Base-by-base conservation (phyloP, 2,888 invertebrate genomes). In the Andricus quercusramuli region DNA sequence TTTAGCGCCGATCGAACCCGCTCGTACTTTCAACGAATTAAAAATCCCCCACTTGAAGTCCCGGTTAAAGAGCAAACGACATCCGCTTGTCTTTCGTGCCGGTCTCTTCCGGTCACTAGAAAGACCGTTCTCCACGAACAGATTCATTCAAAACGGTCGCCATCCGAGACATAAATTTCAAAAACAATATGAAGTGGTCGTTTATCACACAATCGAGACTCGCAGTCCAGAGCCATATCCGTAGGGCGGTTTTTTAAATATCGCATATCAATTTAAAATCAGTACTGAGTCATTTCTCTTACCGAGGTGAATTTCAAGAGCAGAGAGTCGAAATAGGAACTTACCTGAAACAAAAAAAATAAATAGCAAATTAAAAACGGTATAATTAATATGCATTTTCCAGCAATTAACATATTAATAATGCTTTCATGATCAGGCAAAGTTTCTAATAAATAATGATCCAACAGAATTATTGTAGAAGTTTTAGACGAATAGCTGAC, bases 21-120 rank as follows among this genome's bases (percentile, higher is more conserved):
- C 51, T 77, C 78, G 51, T 79, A 80, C 79, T 79, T 78, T 80
- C 79, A 70, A 65, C 79, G 80, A 81, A 81, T 81, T 76, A 77
- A 81, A 79, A 81, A 79, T 44, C 67, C 67, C 77, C 47, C 37
- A 37, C 51, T 66, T 51, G 3, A 29, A n/a, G 66, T 64, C 68
- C 74, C 65, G 44, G 74, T 78, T 62, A 79, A 76, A 77, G 78
- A 81, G 78, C 77, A 82, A 82, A 82, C 74, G 79, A 82, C 79
- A 78, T 82, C 82, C 82, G 82, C 79, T 77, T 79, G 77, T 79
- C 76, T 76, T 65, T 79, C 80, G 79, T 77, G 77, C 51, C 41
- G 62, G 41, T 37, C 77, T 44, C 67, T 77, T 80, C 80, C 80
- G 80, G 77, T 64, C 74, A 74, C 51, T 56, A 29, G 51, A 74